Evolutionary conservation across 2,113 vertebrate genomes (phyloP), one percentile per base, ranked within the genome.

Genomic region (Leptobrachium leishanense): DNA sequence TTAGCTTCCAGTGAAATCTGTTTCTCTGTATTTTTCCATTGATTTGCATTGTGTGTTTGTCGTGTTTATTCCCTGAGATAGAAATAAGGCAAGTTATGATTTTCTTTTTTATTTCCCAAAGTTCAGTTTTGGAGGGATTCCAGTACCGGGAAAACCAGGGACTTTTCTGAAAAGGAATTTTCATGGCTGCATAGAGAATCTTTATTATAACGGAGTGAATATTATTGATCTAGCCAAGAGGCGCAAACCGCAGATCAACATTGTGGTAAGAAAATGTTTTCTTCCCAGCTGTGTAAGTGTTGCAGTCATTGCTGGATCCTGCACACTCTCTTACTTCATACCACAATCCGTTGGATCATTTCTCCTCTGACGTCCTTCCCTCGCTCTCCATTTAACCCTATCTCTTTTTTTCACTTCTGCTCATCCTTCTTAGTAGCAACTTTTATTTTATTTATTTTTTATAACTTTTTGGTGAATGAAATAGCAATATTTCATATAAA

Each of bases 71-170:
- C 3, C 10, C 10, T 7, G 55, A 57, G 13, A 59, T 15, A 59
- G 43, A 8, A 79, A 41, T 74, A 46, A 80, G 64, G 41, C 85
- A 84, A 88, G 66, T 66, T 20, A 9, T 84, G 5, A 75, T 84
- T 79, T 85, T 85, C 7, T 85, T 86, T 86, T 8, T 85, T 92
- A 82, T 84, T 85, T 85, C 40, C 82, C 88, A 92, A 89, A 99
- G 98, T 94, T 99, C 88, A 98, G 97, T 84, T 98, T 99, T 0
- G 98, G 98, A 83, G 98, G 97, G 59, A 99, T 99, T 85, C 97
- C 97, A 7, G 93, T 99, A 7, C 97, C 98, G 0, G 96, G 98
- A 11, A 99, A 99, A 79, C 97, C 97, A n/a, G 98, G 97, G 73
- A 98, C 97, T 0, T 99, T 99, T 85, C 87, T 98, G 84, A 95